Base-by-base conservation (phyloP, 2,797 vertebrate species). In the Acanthornis magna region DNA sequence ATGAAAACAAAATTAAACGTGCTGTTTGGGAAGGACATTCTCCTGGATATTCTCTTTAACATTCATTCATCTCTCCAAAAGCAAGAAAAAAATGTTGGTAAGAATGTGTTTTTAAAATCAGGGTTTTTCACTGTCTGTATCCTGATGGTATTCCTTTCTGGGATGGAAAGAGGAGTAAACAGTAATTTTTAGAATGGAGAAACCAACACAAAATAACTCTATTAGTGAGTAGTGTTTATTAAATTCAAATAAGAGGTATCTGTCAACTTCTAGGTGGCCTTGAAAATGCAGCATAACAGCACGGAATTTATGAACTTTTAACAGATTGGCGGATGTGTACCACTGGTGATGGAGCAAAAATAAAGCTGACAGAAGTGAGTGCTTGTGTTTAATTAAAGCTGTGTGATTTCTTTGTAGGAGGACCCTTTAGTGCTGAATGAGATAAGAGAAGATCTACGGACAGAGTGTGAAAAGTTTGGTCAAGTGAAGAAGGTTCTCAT, bases 391-490 rank as follows among this genome's bases (percentile, higher is more conserved):
- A 68, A 45, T 65, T 40, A 40, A 43, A 70, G 4, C 29, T 43
- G 3, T 92, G 21, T 66, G 61, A 72, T 88, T 93, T 51, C 36
- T 7, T 95, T 95, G 40, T 90, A 99, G 99, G 99, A 99, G 93
- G 99, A 99, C 90, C 99, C 99, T 0, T 97, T 99, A 96, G 99
- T 98, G 84, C 94, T 99, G 92, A 99, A 99, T 93, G 99, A 99
- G 95, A 99, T 99, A 94, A 98, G 99, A 71, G 99, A 99, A 57
- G 99, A 99, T 96, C 98, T 99, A 84, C 97, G 99, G 74, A 97
- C 98, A 6, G 99, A 99, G 91, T 99, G 99, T 97, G 99, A 99
- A 71, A 99, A 99, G 96, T 99, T 99, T 78, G 99, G 99, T n/a
- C 98, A 98, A 96, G 99, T 99, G 54, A 99, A 98, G 97, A 99